These are phyloP conservation scores for Zenarchopterus dispar DNA, from an alignment of 2,797 vertebrate species.

Conservation along the genomic window DNA sequence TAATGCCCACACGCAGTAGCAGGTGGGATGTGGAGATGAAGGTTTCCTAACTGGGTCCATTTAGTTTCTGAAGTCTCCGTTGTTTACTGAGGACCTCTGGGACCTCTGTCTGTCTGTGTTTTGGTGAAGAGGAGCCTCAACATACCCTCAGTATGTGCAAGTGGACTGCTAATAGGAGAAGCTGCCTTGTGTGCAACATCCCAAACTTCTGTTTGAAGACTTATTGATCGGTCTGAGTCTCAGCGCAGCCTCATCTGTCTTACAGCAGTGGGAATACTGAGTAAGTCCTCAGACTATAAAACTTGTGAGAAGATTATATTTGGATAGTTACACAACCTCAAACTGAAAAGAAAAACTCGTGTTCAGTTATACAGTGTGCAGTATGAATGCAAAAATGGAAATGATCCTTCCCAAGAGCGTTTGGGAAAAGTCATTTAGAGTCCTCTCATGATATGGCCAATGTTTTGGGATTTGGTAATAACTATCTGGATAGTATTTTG, in stretches of 20 bases:
- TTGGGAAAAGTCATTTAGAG: too few species aligned
- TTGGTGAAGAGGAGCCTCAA: constrained; percentile 18
- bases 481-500: too few species aligned
- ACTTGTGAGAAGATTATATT: constrained; percentile 4
- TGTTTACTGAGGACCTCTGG: constrained; percentile 35
- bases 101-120: constrained; percentile 24
- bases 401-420: too few species aligned
- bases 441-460: too few species aligned
- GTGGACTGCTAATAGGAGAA: constrained; percentile 37
- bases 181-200: constrained; percentile 20
- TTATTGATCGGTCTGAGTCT: constrained; percentile 54
- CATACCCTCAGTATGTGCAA: constrained; percentile 20
- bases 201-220: constrained; percentile 22
- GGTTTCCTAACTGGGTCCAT: background rate
- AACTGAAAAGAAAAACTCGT: too few species aligned
- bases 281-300: constrained; percentile 2
- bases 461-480: too few species aligned
- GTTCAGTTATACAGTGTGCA: too few species aligned
- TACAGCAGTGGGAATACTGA: constrained; percentile 16
- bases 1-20: background rate
- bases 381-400: too few species aligned
- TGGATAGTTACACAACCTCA: constrained; percentile 1
- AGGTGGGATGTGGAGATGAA: background rate
- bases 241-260: background rate
- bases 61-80: background rate